Evolutionary conservation across 2,113 vertebrate genomes (phyloP).

Genomic region (Nerophis ophidion): DNA sequence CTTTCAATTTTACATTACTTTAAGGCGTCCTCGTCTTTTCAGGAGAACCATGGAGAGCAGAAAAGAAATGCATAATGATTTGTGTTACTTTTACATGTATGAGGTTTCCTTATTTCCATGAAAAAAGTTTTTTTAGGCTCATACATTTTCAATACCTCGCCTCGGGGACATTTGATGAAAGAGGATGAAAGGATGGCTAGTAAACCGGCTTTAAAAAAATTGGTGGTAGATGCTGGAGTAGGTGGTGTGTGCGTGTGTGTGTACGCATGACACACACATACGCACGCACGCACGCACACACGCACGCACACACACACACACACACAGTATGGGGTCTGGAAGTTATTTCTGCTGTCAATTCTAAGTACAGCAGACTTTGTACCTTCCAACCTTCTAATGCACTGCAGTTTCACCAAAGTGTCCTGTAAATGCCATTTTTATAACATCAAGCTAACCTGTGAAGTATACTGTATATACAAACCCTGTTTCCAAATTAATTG

Average conservation of each 20-base stretch:
- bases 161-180: conserved; percentile 28
- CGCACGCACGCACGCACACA: conserved; percentile 3
- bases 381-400: conserved; percentile 26
- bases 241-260: conserved; percentile 15
- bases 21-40: not conserved
- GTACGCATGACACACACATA: not conserved
- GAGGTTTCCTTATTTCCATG: conserved; percentile 5
- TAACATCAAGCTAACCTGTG: too few relatives aligned
- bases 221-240: conserved; percentile 19
- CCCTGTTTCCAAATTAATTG: too few relatives aligned
- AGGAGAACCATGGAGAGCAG: not conserved
- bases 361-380: conserved; percentile 16
- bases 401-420: conserved; percentile 18
- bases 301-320: not conserved
- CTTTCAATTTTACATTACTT: too few relatives aligned
- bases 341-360: conserved; percentile 44
- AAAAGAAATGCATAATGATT: too few relatives aligned
- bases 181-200: conserved; percentile 24
- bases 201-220: conserved; percentile 24
- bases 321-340: conserved; percentile 7
- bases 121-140: conserved; percentile 10
- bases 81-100: not conserved
- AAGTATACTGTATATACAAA: too few relatives aligned
- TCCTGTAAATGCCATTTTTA: not conserved
- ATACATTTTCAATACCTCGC: conserved; percentile 21